Percentiles rank a stretch among this genome's conserved stretches.
Conservation (phyloP, 2,888 invertebrate genomes). For the Yponomeuta malinellus region DNA sequence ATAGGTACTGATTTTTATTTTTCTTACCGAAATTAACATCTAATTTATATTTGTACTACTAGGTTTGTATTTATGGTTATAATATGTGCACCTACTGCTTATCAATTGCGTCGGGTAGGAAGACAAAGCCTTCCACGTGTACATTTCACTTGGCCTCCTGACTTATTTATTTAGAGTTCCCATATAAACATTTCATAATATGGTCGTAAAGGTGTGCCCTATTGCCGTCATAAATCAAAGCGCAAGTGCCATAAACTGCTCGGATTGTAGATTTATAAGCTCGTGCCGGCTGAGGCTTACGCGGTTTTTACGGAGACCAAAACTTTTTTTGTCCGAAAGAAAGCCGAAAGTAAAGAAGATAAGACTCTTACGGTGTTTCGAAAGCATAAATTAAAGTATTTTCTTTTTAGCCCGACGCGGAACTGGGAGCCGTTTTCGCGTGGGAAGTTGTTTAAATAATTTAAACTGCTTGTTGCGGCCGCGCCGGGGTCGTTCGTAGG, state of each 20-base stretch:
- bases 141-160: slow-evolving; percentile 3
- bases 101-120: too few relatives aligned
- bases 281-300: background rate
- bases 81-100: too few relatives aligned
- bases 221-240: slow-evolving; percentile 19
- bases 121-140: background rate
- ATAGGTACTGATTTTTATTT: too few relatives aligned
- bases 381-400: slow-evolving; percentile 8
- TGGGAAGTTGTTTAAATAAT: slow-evolving; percentile 1
- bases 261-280: slow-evolving; percentile 18
- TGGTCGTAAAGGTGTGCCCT: slow-evolving; percentile 11
- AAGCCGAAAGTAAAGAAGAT: slow-evolving; percentile 8
- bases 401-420: background rate
- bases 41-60: too few relatives aligned
- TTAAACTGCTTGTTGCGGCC: background rate
- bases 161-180: slow-evolving; percentile 10
- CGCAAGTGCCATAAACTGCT: slow-evolving; percentile 21
- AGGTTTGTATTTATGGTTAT: too few relatives aligned
- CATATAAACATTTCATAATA: slow-evolving; percentile 12
- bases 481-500: background rate
- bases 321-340: slow-evolving; percentile 3
- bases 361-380: slow-evolving; percentile 2
- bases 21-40: too few relatives aligned
- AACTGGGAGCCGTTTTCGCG: background rate
- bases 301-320: background rate